Percentiles rank a stretch among this genome's conserved stretches.
Evolutionary conservation across 2,888 invertebrate genomes (phyloP).

Genomic region (Thecocarcelia acutangulata): DNA sequence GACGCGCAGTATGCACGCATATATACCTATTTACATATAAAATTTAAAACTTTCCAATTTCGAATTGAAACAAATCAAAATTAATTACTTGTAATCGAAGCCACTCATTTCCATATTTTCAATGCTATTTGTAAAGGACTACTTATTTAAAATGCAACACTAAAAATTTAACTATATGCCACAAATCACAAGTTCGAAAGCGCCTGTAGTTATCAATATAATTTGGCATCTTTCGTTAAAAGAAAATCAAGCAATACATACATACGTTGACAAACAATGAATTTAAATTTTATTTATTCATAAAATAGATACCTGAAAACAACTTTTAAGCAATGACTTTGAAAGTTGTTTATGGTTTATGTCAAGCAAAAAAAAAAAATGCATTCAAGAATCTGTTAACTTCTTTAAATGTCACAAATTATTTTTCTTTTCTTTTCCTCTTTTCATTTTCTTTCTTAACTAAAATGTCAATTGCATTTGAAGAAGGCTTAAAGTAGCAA

Average conservation of each 20-base stretch:
- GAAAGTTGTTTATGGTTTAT: background rate
- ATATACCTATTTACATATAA: too few species aligned
- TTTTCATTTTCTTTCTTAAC: slow-evolving; percentile 22
- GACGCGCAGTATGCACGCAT: too few species aligned
- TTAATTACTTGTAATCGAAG: too few species aligned
- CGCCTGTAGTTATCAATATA: slow-evolving; percentile 25
- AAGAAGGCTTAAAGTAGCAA: slow-evolving; percentile 31
- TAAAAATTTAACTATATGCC: background rate
- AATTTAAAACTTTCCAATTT: background rate
- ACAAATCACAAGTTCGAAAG: slow-evolving; percentile 22
- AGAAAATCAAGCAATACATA: background rate
- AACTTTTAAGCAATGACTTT: slow-evolving; percentile 31
- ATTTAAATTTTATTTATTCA: slow-evolving; percentile 38
- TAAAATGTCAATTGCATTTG: slow-evolving; percentile 62
- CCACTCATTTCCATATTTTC: too few species aligned
- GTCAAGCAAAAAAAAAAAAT: background rate
- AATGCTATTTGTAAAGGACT: background rate
- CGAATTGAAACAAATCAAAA: too few species aligned
- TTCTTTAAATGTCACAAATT: slow-evolving; percentile 20
- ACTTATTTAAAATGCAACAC: background rate
- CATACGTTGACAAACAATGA: slow-evolving; percentile 11
- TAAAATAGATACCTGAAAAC: slow-evolving; percentile 34
- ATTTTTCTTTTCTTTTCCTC: background rate
- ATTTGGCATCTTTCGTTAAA: slow-evolving; percentile 27
- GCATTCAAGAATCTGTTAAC: background rate